Conservation (phyloP, 1,140 invertebrate species). For the Calliopsis andreniformis region DNA sequence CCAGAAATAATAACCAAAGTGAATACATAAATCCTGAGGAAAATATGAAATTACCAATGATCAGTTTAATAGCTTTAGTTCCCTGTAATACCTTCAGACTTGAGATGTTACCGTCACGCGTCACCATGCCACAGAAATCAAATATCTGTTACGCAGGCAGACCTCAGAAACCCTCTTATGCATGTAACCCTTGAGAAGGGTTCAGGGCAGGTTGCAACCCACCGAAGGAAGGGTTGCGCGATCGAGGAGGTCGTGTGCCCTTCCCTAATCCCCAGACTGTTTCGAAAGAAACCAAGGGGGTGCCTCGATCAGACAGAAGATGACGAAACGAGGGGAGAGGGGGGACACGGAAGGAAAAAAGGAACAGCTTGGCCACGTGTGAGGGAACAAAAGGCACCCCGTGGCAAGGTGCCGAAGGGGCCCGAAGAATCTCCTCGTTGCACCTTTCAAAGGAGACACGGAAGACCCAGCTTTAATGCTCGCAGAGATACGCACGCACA, state of each 20-base stretch:
- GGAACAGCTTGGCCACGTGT: conserved; percentile 77
- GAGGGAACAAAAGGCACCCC: conserved; percentile 74
- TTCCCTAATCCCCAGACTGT: conserved; percentile 37
- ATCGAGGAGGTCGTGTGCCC: conserved; percentile 71
- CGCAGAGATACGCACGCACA: conserved; percentile 33
- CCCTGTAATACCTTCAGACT: not conserved
- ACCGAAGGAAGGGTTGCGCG: conserved; percentile 48
- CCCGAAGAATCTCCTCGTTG: conserved; percentile 46
- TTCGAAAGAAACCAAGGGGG: conserved; percentile 2
- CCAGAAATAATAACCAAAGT: not conserved
- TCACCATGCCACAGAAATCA: conserved; percentile 14
- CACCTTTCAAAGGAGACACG: conserved; percentile 55
- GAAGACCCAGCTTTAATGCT: conserved; percentile 36
- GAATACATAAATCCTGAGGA: no score
- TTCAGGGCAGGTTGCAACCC: conserved; percentile 44
- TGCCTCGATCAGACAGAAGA: conserved; percentile 5
- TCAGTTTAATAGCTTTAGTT: no score
- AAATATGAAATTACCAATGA: not conserved
- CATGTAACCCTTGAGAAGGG: conserved; percentile 39
- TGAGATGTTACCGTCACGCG: not conserved
- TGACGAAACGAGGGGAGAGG: not conserved
- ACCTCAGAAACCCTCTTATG: conserved; percentile 29
- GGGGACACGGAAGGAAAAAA: conserved; percentile 21
- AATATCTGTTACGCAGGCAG: conserved; percentile 36
- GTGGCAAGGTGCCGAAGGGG: conserved; percentile 75